phyloP scores from a whole-genome alignment of 2,113 vertebrate species.

The Sinocyclocheilus rhinocerous region DNA sequence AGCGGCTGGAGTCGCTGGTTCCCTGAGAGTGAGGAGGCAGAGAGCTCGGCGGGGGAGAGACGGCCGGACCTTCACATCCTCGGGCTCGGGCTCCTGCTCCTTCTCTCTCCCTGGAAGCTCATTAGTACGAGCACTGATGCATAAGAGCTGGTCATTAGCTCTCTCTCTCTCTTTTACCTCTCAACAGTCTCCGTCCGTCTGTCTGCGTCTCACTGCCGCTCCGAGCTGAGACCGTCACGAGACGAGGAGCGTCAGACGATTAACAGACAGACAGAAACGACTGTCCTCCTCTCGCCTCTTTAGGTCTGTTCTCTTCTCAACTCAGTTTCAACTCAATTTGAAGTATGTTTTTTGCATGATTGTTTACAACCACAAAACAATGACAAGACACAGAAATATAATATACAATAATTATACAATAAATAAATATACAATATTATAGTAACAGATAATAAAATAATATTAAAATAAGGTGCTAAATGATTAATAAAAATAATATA shows the following conservation, averaged over 20 bases:
- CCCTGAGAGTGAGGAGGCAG: constrained; percentile 97
- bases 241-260: constrained; percentile 51
- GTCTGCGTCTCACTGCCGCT: constrained; percentile 35
- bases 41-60: constrained; percentile 98
- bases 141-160: constrained; percentile 99
- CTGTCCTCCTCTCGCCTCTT: constrained; percentile 56
- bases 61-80: constrained; percentile 96
- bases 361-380: not conserved
- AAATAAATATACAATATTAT: not conserved
- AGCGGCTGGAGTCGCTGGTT: constrained; percentile 87
- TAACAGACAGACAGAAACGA: constrained; percentile 68
- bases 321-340: not conserved
- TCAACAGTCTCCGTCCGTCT: constrained; percentile 67
- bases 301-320: not conserved
- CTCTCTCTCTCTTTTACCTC: constrained; percentile 76
- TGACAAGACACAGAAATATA: not conserved
- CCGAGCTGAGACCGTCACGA: constrained; percentile 75
- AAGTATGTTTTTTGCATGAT: not conserved
- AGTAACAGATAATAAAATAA: not conserved
- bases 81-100: constrained; percentile 90
- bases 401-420: not conserved
- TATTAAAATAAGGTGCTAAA: not conserved
- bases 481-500: not conserved
- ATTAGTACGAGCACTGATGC: constrained; percentile 99
- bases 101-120: constrained; percentile 99